A percentile compares a stretch with the other conserved stretches of the same genome.
phyloP scores from a whole-genome alignment of 2,888 invertebrate species.

The Notodonta ziczac region DNA sequence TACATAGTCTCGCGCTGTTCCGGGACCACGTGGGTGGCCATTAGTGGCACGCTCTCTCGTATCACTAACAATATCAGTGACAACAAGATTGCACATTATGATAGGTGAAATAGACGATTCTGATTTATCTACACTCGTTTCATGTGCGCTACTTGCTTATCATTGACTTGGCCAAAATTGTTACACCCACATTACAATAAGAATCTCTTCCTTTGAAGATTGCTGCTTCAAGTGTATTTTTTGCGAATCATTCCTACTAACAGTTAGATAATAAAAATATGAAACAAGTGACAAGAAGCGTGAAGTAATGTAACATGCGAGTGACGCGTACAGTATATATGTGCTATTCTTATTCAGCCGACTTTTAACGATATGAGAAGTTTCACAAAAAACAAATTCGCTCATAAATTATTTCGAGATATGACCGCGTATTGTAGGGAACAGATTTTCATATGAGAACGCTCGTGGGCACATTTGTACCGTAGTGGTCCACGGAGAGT shows the following conservation, averaged over 20 bases:
- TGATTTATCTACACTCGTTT: slow-evolving; percentile 28
- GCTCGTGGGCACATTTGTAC: slow-evolving; percentile 29
- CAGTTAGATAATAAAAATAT: not conserved
- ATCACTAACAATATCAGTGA: slow-evolving; percentile 53
- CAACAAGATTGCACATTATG: slow-evolving; percentile 51
- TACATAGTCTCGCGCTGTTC: slow-evolving; percentile 49
- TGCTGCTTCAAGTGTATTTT: not conserved
- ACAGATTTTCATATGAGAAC: slow-evolving; percentile 38
- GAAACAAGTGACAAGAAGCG: not conserved
- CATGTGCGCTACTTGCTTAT: slow-evolving; percentile 17
- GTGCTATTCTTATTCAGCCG: slow-evolving; percentile 14
- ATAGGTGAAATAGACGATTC: slow-evolving; percentile 21
- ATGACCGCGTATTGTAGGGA: slow-evolving; percentile 32
- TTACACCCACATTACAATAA: not conserved
- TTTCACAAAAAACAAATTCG: slow-evolving; percentile 12
- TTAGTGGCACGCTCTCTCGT: slow-evolving; percentile 40
- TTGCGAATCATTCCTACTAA: not conserved
- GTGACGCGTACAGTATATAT: slow-evolving; percentile 10
- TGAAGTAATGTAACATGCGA: slow-evolving; percentile 6
- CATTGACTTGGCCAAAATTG: slow-evolving; percentile 23
- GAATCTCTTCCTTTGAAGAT: not conserved
- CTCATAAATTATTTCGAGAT: slow-evolving; percentile 23
- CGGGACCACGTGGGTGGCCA: slow-evolving; percentile 61
- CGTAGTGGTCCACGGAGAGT: slow-evolving; percentile 26
- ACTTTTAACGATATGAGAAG: slow-evolving; percentile 11